Base-by-base conservation (phyloP, 2,888 invertebrate genomes). In the Callimorpha dominula region DNA sequence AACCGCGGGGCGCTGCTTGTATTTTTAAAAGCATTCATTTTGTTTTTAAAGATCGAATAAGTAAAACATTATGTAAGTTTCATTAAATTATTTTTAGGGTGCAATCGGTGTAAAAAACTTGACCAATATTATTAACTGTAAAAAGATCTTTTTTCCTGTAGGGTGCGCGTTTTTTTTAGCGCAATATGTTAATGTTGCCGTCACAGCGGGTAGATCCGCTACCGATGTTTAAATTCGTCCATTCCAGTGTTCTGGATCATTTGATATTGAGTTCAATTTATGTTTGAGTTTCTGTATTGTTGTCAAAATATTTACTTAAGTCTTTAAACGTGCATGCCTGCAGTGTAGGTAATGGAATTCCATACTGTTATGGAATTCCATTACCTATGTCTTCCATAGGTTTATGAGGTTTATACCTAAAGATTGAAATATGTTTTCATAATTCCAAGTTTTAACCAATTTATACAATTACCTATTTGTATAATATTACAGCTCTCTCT, bases 151-250 rank as follows among this genome's bases (percentile, higher is more conserved):
- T 90, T 92, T 91, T 89, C 79, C 88, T 87, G 83, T 85, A 87
- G 89, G 88, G 88, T 84, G 89, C 87, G 88, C 88, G 85, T 90
- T 94, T 94, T 46, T 70, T 92, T 94, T 93, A 93, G 92, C 91
- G 91, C 93, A 93, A 94, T 95, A 95, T 95, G 94, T 90, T 94
- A 95, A 95, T 94, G 87, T 80, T 78, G 83, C 87, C 91, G 89
- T 91, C 94, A 92, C 91, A 91, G 90, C 88, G 90, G 88, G 89
- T 85, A 87, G 86, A 84, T 84, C 89, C 84, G 90, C 91, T 91
- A 90, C 90, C 91, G 89, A 94, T 93, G 94, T 94, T 94, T 93
- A 94, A 94, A 94, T 94, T 91, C 88, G 86, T 84, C 83, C 86
- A 87, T 87, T 77, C 78, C 83, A 75, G 72, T 50, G 66, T 75